Evolutionary conservation across 1,140 invertebrate genomes (phyloP).

Genomic region (Drosophila tani): DNA sequence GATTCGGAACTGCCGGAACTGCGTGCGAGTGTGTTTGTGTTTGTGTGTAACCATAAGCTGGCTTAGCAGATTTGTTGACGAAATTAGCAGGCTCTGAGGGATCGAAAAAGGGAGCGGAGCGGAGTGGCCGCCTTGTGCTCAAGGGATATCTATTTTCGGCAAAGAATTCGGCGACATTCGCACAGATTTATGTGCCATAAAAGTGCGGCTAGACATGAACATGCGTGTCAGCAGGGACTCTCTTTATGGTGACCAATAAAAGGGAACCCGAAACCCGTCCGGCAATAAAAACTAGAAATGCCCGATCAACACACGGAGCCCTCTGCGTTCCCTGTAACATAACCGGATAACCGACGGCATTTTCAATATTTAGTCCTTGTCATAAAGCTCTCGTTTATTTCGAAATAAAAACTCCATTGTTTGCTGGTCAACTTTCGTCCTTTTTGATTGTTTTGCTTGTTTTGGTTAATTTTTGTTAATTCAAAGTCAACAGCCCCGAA

Average conservation of each 20-base stretch:
- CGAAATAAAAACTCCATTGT: slow-evolving; percentile 36
- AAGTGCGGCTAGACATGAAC: slow-evolving; percentile 59
- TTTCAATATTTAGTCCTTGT: slow-evolving; percentile 33
- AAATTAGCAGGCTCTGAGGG: slow-evolving; percentile 50
- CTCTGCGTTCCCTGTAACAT: not conserved
- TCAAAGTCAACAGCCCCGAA: slow-evolving; percentile 69
- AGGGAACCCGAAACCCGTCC: slow-evolving; percentile 11
- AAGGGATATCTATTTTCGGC: slow-evolving; percentile 51
- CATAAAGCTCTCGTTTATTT: slow-evolving; percentile 4
- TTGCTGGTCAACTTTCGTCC: slow-evolving; percentile 18
- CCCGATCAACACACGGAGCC: slow-evolving; percentile 26
- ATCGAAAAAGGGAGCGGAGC: slow-evolving; percentile 9
- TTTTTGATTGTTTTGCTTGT: slow-evolving; percentile 22
- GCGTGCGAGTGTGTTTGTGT: slow-evolving; percentile 19
- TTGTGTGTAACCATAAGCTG: slow-evolving; percentile 43
- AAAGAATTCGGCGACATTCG: slow-evolving; percentile 58
- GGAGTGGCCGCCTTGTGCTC: slow-evolving; percentile 1
- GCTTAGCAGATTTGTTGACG: slow-evolving; percentile 55
- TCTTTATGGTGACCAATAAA: slow-evolving; percentile 70
- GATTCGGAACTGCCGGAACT: not conserved
- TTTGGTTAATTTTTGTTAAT: slow-evolving; percentile 68
- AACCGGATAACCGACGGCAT: not conserved
- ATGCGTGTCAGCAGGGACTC: slow-evolving; percentile 31
- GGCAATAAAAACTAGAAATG: slow-evolving; percentile 34
- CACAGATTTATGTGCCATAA: slow-evolving; percentile 74